Conservation (phyloP, 2,113 vertebrate genomes). For the Gnathonemus longibarbis region DNA sequence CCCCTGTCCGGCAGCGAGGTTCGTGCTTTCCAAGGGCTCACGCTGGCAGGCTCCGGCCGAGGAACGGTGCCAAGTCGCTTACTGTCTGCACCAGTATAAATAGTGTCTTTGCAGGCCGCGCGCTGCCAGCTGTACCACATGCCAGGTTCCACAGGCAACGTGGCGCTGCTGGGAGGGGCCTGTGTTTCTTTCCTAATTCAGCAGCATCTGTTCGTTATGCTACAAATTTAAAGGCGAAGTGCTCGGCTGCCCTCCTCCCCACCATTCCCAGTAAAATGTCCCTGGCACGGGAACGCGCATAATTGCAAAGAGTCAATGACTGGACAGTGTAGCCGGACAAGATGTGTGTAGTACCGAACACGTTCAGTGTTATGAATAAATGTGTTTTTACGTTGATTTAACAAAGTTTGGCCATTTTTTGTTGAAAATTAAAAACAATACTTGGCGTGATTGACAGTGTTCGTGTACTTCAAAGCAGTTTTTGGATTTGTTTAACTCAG, state of each 20-base stretch:
- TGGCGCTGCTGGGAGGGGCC: constrained; percentile 68
- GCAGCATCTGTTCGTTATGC: constrained; percentile 74
- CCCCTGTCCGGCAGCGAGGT: constrained; percentile 25
- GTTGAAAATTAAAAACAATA: not conserved
- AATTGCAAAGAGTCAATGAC: constrained; percentile 12
- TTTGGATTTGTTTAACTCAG: not conserved
- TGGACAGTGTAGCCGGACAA: not conserved
- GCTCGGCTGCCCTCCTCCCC: constrained; percentile 31
- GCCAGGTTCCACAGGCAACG: constrained; percentile 65
- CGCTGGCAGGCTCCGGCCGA: constrained; percentile 48
- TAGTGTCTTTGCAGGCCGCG: constrained; percentile 47
- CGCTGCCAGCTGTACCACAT: constrained; percentile 65
- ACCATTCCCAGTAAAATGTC: constrained; percentile 12
- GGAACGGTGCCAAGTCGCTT: constrained; percentile 60
- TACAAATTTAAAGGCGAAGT: constrained; percentile 50
- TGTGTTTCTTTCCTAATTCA: constrained; percentile 75
- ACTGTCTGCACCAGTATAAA: constrained; percentile 64
- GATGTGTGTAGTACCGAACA: not conserved
- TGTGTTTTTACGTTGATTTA: not conserved
- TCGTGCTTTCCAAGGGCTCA: constrained; percentile 31
- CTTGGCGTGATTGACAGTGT: not conserved
- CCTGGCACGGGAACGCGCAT: constrained; percentile 28
- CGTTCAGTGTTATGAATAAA: not conserved
- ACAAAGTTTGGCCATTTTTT: not conserved
- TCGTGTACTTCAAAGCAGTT: not conserved